phyloP scores from a whole-genome alignment of 2,888 invertebrate species.

The Phytoseiulus persimilis region DNA sequence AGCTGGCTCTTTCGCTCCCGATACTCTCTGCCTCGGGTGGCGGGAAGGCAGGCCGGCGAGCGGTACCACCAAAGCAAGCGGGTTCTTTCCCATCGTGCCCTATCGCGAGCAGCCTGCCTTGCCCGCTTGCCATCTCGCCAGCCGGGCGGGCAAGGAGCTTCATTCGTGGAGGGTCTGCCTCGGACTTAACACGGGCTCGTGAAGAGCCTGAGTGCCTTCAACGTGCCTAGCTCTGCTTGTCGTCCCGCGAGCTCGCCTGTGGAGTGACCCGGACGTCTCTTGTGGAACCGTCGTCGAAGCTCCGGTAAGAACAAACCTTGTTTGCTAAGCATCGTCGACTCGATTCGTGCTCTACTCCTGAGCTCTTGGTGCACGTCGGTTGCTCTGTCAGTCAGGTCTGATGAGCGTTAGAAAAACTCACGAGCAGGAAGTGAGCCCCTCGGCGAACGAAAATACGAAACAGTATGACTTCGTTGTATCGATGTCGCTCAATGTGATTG shows the following conservation, averaged over 20 bases:
- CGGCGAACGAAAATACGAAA: neutral
- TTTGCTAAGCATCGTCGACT: neutral
- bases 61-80: neutral
- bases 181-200: neutral
- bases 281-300: neutral
- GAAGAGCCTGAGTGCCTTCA: neutral
- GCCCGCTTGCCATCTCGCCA: neutral
- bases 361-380: neutral
- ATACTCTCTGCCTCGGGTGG: neutral
- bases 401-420: neutral
- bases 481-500: neutral
- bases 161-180: neutral
- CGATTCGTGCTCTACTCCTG: neutral
- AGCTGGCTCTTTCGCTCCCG: neutral
- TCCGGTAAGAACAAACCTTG: neutral
- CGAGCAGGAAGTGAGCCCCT: neutral
- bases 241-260: neutral
- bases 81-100: constrained; percentile 26
- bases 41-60: neutral
- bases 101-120: constrained; percentile 17
- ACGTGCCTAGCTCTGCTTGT: neutral
- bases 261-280: neutral
- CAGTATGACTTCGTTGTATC: neutral
- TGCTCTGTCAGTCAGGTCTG: neutral
- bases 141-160: neutral